Base-by-base conservation (phyloP, 2,797 vertebrate genomes). In the Antennarius maculatus region DNA sequence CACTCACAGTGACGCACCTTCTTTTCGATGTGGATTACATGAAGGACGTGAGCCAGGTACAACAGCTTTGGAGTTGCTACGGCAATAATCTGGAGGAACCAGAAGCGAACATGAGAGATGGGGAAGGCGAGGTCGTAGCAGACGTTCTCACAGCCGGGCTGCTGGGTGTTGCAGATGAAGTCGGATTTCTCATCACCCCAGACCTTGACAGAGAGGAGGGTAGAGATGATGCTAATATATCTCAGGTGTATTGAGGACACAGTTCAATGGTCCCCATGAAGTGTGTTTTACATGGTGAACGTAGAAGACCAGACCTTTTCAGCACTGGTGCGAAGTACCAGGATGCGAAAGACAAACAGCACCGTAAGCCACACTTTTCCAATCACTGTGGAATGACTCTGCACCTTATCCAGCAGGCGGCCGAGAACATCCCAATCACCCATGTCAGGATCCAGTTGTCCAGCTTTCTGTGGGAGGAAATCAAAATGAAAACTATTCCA, bases 321-420 rank as follows among this genome's bases (percentile, higher is more conserved):
- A 0, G 96, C 96, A 0, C 94, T 96, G 0, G 95, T 84, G 39
- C 92, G 91, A 49, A 98, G 93, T 74, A 99, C 95, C 84, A 99
- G 92, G 86, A 99, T 98, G 48, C 97, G 93, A 89, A 99, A 99
- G 74, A 99, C 94, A 58, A 99, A 99, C 28, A 99, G 94, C 60
- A 98, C 95, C 0, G 96, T 97, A 80, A 99, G 94, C 97, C 97
- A 99, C 90, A 99, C 93, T 89, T 98, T 98, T 54, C 97, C 97
- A 1, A 98, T 94, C 54, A 94, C 93, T 0, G 97, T 98, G 0
- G 97, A 98, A 81, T 99, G 95, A 69, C 92, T 94, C 90, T 98
- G 96, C 68, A 97, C 97, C 81, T 97, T 97, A 86, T 99, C 96
- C 89, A 98, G 91, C 57, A 99, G 90, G 57, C 96, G 96, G 51